Conservation (phyloP, 2,113 vertebrate genomes). For the Climacteris rufus region DNA sequence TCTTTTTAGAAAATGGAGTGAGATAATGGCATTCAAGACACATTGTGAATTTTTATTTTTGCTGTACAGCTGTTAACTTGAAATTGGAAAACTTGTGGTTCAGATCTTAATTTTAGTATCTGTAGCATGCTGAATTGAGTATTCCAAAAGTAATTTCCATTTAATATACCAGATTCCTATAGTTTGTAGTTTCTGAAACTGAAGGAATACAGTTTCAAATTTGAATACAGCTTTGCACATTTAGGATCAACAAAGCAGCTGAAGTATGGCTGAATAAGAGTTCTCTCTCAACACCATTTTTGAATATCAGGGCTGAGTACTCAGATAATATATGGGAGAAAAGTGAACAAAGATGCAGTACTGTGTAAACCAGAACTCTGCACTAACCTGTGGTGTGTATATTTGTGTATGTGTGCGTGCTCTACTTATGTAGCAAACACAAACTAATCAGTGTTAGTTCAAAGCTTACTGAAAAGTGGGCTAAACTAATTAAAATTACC, state of each 20-base stretch:
- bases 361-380: not conserved
- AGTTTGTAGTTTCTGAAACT: not conserved
- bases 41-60: not conserved
- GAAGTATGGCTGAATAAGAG: not conserved
- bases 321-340: not conserved
- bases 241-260: not conserved
- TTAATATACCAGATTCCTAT: not conserved
- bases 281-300: not conserved
- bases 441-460: too few species aligned
- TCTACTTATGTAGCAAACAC: not conserved
- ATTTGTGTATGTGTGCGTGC: too few species aligned
- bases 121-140: not conserved
- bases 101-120: not conserved
- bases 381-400: accelerated
- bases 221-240: not conserved
- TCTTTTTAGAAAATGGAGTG: not conserved
- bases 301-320: not conserved
- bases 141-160: not conserved
- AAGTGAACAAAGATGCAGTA: not conserved
- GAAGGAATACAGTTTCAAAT: not conserved
- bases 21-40: not conserved
- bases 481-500: not conserved
- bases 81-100: not conserved
- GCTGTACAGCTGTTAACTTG: not conserved
- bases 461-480: not conserved